Conservation (phyloP, 2,113 vertebrate genomes). For the Leucoraja erinaceus region DNA sequence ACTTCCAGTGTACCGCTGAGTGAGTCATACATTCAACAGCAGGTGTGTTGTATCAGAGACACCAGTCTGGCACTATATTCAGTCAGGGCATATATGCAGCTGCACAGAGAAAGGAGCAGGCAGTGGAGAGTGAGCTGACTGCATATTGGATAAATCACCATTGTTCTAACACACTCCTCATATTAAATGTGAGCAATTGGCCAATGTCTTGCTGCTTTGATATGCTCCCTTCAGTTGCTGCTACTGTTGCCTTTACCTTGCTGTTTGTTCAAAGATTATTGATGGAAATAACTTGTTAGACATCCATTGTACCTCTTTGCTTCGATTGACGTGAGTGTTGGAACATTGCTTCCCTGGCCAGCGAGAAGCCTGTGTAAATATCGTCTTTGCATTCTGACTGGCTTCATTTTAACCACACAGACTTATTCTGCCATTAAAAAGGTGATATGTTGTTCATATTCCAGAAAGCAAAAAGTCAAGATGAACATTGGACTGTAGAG, state of each 20-base stretch:
- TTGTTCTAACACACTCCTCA: constrained; percentile 51
- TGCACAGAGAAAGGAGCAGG: constrained; percentile 48
- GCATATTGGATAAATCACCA: constrained; percentile 51
- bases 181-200: constrained; percentile 44
- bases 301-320: neutral
- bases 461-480: neutral
- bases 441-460: neutral
- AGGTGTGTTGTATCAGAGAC: constrained; percentile 50
- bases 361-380: neutral
- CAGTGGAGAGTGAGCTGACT: constrained; percentile 42
- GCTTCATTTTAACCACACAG: neutral
- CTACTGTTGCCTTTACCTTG: neutral
- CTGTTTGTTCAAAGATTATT: neutral
- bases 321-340: neutral
- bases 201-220: neutral
- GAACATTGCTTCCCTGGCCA: too few species aligned
- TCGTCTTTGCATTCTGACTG: neutral
- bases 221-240: neutral
- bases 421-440: neutral
- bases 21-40: constrained; percentile 50
- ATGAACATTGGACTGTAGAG: neutral
- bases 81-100: constrained; percentile 49
- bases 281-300: neutral
- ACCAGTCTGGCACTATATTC: constrained; percentile 56
- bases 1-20: constrained; percentile 37